Base-by-base conservation (phyloP, 2,888 invertebrate genomes). In the Psylliodes chrysocephalus region DNA sequence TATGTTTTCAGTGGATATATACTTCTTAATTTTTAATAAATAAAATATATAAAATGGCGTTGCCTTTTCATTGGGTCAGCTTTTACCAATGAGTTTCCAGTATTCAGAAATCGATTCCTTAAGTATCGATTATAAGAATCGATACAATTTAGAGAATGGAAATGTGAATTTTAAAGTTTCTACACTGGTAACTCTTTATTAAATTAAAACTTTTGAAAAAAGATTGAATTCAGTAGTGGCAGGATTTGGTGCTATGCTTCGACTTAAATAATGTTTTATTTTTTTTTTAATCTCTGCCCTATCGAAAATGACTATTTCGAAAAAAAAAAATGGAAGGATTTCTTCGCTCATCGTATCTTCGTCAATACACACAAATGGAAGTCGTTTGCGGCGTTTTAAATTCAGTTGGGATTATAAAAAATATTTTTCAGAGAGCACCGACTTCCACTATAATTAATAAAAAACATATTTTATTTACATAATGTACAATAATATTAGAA, bases 401-500 rank as follows among this genome's bases (percentile, higher is more conserved):
- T 56, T 42, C 52, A 46, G 56, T 22, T 57, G 60, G 47, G 14
- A 53, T 64, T 19, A 25, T 52, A 56, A 61, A 64, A 56, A 64
- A 64, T 57, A 56, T 66, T 35, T 56, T 65, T 59, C 40, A 62
- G 61, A 65, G 65, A 59, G 61, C 59, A 49, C 54, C 54, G 62
- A 71, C 67, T 70, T 73, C 71, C 70, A 66, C n/a, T n/a, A n/a
- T n/a, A n/a, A n/a, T 63, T 60, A 68, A 63, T 46, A 46, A 66
- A n/a, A 67, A 67, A 63, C 61, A 62, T 68, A 67, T 67, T n/a
- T 54, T 72, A 70, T 71, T 64, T 71, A 71, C 68, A 73, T 63
- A 71, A 70, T 72, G 69, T 73, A 72, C 57, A 57, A 53, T 56
- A 22, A 60, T 8, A 30, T 53, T 22, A 42, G 40, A 70, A 30